These are phyloP conservation scores for Anas bahamensis DNA, from an alignment of 2,797 vertebrate species.

Conservation along the genomic window DNA sequence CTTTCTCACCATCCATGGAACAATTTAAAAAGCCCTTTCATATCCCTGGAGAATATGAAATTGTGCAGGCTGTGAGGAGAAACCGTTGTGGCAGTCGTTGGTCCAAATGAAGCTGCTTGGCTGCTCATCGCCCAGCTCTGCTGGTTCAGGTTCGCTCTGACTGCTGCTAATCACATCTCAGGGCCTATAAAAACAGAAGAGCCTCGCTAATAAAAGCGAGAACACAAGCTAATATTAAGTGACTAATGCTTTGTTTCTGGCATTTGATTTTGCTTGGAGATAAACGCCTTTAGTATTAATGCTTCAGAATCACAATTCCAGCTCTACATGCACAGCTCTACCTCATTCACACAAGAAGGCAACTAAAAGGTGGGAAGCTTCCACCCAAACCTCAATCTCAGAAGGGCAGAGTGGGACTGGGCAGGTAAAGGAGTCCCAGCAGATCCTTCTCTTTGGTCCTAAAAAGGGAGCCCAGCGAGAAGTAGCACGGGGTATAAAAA, in stretches of 20 bases:
- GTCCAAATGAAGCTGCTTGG: not conserved
- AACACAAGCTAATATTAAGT: not conserved
- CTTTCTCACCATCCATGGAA: not conserved
- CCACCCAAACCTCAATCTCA: not conserved
- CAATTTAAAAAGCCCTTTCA: not conserved
- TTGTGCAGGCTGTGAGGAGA: not conserved
- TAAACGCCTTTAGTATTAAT: not conserved
- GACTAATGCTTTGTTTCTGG: not conserved
- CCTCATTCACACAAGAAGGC: not conserved
- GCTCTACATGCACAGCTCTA: not conserved
- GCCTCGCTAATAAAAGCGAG: not conserved
- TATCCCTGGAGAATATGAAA: not conserved
- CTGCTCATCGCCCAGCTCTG: not conserved
- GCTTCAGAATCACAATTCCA: not conserved
- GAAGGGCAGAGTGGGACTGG: not conserved
- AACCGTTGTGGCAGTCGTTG: not conserved
- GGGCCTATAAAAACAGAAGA: slow-evolving; percentile 32
- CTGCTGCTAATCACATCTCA: slow-evolving; percentile 9
- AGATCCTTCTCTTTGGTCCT: not conserved
- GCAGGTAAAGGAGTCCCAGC: not conserved
- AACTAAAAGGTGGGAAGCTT: not conserved
- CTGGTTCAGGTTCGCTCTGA: not conserved
- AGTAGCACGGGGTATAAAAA: not conserved
- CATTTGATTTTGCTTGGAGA: not conserved
- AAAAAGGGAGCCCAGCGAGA: not conserved